Evolutionary conservation across 2,797 vertebrate species (phyloP).

Genomic region (Botia almorhae): DNA sequence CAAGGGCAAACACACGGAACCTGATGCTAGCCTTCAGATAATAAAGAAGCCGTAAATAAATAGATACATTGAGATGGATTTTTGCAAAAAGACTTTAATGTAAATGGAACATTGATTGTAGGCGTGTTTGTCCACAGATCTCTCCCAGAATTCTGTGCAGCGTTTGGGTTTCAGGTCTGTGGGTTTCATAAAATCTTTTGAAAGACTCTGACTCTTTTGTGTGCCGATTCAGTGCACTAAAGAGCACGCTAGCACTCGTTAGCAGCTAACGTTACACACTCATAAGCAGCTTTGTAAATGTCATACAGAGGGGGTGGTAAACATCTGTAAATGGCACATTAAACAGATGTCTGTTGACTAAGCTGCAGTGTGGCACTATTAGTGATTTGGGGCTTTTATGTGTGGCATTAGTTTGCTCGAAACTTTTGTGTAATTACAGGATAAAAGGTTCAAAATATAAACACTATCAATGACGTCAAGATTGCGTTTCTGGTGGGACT

Average conservation of each 20-base stretch:
- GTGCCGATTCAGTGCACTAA: slow-evolving; percentile 45
- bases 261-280: slow-evolving; percentile 59
- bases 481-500: slow-evolving; percentile 56
- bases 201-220: slow-evolving; percentile 50
- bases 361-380: neutral
- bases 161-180: slow-evolving; percentile 52
- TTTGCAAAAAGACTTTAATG: slow-evolving; percentile 75
- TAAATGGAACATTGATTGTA: slow-evolving; percentile 70
- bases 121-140: slow-evolving; percentile 57
- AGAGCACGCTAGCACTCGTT: slow-evolving; percentile 23
- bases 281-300: slow-evolving; percentile 46
- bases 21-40: slow-evolving; percentile 74
- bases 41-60: slow-evolving; percentile 70
- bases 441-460: slow-evolving; percentile 73
- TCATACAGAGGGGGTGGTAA: slow-evolving; percentile 10
- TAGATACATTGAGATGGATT: slow-evolving; percentile 70
- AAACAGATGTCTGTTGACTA: slow-evolving; percentile 36
- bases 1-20: slow-evolving; percentile 84
- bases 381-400: slow-evolving; percentile 1
- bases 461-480: slow-evolving; percentile 62
- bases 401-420: slow-evolving; percentile 63
- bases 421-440: slow-evolving; percentile 77
- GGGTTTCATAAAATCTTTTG: slow-evolving; percentile 52
- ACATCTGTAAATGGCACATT: slow-evolving; percentile 16
- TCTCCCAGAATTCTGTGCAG: slow-evolving; percentile 26